A percentile compares a stretch with the other conserved stretches of the same genome.
These are phyloP conservation scores for Calameuta filiformis DNA, from an alignment of 2,888 invertebrate genomes.

Conservation along the genomic window DNA sequence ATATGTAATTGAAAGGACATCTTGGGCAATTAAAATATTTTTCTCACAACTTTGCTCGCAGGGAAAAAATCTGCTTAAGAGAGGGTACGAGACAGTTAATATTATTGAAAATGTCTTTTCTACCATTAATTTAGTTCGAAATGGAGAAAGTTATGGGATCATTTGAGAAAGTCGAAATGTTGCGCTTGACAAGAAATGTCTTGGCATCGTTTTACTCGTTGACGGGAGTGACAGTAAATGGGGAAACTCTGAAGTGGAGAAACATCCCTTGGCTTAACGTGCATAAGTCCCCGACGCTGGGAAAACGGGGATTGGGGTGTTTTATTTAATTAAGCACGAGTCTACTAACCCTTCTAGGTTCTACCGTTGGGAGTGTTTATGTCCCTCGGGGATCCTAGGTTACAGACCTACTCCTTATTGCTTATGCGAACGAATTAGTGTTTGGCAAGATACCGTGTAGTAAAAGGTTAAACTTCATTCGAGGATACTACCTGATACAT, in stretches of 20 bases:
- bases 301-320: constrained; percentile 54
- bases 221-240: constrained; percentile 23
- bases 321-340: constrained; percentile 59
- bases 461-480: constrained; percentile 38
- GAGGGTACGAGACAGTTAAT: neutral
- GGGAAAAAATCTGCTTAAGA: neutral
- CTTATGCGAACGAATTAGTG: constrained; percentile 43
- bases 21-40: neutral
- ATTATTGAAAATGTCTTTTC: neutral
- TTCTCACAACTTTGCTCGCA: neutral
- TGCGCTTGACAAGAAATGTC: constrained; percentile 7
- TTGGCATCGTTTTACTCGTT: constrained; percentile 11
- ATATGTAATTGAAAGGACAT: neutral
- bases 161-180: constrained; percentile 4
- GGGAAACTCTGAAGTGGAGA: constrained; percentile 31
- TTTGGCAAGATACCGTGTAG: constrained; percentile 26
- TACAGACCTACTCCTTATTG: constrained; percentile 30
- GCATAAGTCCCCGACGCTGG: constrained; percentile 39
- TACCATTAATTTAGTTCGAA: neutral
- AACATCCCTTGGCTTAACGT: constrained; percentile 41
- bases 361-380: constrained; percentile 43
- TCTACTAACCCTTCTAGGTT: constrained; percentile 43
- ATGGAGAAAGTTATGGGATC: neutral
- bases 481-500: constrained; percentile 2
- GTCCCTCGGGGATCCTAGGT: constrained; percentile 46